A percentile compares a stretch with the other conserved stretches of the same genome.
These are phyloP conservation scores for Masticophis lateralis DNA, from an alignment of 2,797 vertebrate species.

Conservation along the genomic window DNA sequence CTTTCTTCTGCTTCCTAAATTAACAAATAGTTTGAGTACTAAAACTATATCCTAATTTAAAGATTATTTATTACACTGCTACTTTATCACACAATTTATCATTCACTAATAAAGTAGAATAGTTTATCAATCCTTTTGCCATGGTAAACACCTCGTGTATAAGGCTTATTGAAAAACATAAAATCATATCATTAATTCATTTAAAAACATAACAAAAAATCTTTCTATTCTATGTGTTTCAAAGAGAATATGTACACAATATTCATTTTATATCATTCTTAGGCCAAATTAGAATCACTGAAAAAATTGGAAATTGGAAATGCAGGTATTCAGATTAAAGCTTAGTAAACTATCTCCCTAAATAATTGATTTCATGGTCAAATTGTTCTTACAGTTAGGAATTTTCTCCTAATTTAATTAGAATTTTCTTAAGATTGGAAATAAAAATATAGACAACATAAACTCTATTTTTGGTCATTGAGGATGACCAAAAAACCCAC, in stretches of 20 bases:
- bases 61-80: background rate
- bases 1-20: conserved; percentile 71
- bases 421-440: background rate
- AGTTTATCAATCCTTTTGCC: background rate
- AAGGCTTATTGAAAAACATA: background rate
- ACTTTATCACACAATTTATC: background rate
- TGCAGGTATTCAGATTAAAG: background rate
- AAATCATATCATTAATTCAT: background rate
- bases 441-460: background rate
- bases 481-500: background rate
- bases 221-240: background rate
- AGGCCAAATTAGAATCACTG: background rate
- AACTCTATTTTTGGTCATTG: background rate
- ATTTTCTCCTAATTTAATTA: background rate
- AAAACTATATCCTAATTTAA: background rate
- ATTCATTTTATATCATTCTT: background rate
- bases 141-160: background rate
- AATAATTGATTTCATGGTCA: background rate
- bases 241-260: background rate
- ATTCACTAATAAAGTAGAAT: background rate
- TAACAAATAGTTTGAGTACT: background rate
- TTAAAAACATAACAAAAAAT: background rate
- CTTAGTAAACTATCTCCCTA: background rate
- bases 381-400: background rate
- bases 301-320: background rate